phyloP scores from a whole-genome alignment of 2,113 vertebrate genomes.

The Gorilla gorilla region DNA sequence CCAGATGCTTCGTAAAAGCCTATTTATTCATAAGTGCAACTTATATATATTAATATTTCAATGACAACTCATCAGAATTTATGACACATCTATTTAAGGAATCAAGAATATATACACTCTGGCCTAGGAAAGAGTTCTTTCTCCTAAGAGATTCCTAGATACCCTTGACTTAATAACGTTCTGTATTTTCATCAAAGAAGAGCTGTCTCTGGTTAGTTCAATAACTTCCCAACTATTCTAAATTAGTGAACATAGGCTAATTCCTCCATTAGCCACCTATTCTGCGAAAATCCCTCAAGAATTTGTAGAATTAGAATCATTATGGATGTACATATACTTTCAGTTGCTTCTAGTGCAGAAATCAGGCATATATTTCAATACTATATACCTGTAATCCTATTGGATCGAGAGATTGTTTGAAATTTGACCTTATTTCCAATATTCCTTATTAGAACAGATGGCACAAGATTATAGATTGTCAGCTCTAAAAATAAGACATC shows the following conservation, averaged over 20 bases:
- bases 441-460: constrained; percentile 41
- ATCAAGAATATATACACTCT: neutral
- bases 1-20: neutral
- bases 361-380: neutral
- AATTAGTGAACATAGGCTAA: neutral
- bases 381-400: neutral
- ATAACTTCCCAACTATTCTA: neutral
- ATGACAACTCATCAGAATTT: neutral
- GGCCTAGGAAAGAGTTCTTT: neutral
- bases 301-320: neutral
- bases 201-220: neutral
- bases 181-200: neutral
- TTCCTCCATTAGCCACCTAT: neutral
- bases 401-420: neutral
- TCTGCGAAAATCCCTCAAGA: neutral
- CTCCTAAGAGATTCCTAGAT: constrained; percentile 13
- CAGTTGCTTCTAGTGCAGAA: neutral
- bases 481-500: neutral
- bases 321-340: neutral
- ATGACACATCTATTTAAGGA: neutral
- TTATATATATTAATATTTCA: constrained; percentile 14
- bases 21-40: neutral
- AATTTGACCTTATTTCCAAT: neutral
- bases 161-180: neutral
- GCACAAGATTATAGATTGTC: neutral